phyloP scores from a whole-genome alignment of 1,140 invertebrate species.

The Macrobrachium rosenbergii region DNA sequence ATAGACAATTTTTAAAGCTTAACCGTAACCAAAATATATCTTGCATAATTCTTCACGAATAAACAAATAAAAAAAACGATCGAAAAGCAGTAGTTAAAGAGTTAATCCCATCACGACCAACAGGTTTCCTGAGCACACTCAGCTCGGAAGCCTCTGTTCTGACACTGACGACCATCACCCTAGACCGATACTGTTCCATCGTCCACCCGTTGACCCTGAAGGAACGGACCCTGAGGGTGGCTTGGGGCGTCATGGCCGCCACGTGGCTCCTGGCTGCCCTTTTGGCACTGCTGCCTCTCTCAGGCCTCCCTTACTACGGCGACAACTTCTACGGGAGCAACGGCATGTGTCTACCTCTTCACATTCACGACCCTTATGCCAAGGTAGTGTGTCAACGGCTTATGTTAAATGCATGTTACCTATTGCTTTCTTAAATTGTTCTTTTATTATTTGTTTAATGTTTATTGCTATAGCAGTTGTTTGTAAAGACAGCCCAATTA shows the following conservation, averaged over 20 bases:
- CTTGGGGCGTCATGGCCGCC: constrained; percentile 27
- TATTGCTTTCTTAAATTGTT: too few species aligned
- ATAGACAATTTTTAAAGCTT: too few species aligned
- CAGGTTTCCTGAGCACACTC: constrained; percentile 50
- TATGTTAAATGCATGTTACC: background rate
- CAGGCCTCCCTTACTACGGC: constrained; percentile 33
- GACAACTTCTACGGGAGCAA: constrained; percentile 79
- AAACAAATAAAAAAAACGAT: too few species aligned
- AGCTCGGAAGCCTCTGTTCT: constrained; percentile 49
- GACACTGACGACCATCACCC: constrained; percentile 55
- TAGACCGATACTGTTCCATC: constrained; percentile 55
- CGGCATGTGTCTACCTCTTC: constrained; percentile 81
- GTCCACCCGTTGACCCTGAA: constrained; percentile 48
- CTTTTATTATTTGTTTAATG: too few species aligned
- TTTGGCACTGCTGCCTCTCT: constrained; percentile 30
- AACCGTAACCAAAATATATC: too few species aligned
- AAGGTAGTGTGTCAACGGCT: constrained; percentile 30
- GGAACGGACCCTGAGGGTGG: constrained; percentile 26
- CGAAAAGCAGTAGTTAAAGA: too few species aligned
- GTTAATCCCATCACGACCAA: too few species aligned
- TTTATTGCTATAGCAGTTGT: too few species aligned
- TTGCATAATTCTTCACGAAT: too few species aligned
- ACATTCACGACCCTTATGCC: constrained; percentile 80
- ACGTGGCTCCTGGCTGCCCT: constrained; percentile 37
- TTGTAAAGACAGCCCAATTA: too few species aligned